Conservation (phyloP, 2,113 vertebrate species). For the Excalfactoria chinensis region DNA sequence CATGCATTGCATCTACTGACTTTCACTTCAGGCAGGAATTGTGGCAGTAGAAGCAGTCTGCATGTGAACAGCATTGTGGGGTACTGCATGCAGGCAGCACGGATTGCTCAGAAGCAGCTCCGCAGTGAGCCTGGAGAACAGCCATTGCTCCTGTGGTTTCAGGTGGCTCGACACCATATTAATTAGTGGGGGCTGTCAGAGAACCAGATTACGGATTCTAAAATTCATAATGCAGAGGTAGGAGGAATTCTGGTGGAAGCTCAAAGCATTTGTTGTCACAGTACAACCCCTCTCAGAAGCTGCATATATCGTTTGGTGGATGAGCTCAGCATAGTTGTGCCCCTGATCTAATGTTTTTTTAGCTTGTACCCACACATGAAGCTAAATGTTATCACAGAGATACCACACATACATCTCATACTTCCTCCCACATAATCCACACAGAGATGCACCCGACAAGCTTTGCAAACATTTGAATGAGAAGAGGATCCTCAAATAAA, state of each 20-base stretch:
- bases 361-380: slow-evolving; percentile 45
- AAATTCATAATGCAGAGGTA: neutral
- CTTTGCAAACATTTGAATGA: slow-evolving; percentile 67
- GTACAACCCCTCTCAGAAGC: slow-evolving; percentile 3
- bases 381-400: slow-evolving; percentile 44
- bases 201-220: neutral
- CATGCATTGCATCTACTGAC: no score
- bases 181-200: neutral
- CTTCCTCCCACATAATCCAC: slow-evolving; percentile 57
- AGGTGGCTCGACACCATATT: neutral
- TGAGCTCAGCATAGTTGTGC: slow-evolving; percentile 24
- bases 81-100: neutral
- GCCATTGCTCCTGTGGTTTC: neutral
- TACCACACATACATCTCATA: slow-evolving; percentile 57
- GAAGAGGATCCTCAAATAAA: slow-evolving; percentile 46
- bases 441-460: slow-evolving; percentile 30
- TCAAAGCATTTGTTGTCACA: neutral
- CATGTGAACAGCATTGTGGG: rapidly evolving
- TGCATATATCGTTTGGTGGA: neutral
- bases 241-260: neutral
- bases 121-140: neutral
- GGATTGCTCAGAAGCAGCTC: neutral
- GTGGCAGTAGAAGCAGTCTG: rapidly evolving
- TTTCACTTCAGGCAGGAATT: neutral
- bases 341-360: slow-evolving; percentile 28